Base-by-base conservation (phyloP, 2,797 vertebrate species). In the Galagoides demidoff region DNA sequence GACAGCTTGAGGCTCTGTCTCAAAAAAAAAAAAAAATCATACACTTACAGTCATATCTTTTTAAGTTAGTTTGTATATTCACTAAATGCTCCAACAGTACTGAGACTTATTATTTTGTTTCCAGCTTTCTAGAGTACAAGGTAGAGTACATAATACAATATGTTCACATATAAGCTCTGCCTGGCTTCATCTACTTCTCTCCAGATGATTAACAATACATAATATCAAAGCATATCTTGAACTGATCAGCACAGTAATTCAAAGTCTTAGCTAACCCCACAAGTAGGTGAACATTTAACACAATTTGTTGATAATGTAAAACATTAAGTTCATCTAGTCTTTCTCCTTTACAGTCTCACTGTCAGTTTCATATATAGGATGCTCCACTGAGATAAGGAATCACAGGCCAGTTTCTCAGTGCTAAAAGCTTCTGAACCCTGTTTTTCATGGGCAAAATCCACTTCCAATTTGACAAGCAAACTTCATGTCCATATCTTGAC, bases 381-480 rank as follows among this genome's bases (percentile, higher is more conserved):
- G 84, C 78, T 55, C 52, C 68, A 43, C 7, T 37, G 66, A 94
- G 23, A 85, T 74, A 73, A 92, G 37, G 27, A 95, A 87, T 92
- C 68, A 85, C 23, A 70, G 55, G 59, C 39, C 96, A 81, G 31
- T 95, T 92, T 90, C 88, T 88, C 78, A 85, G 39, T 8, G 25
- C 82, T 45, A 57, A 63, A 49, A 91, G 37, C 31, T 77, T 94
- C 20, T 49, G 70, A n/a, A 83, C 88, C 83, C 3, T 71, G 68
- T 84, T 94, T 92, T 91, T 90, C 95, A 86, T 5, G 25, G 29
- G 64, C 89, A 94, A 96, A 96, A 95, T 78, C 74, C 81, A 90
- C 73, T 95, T 95, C 63, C 68, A 90, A 71, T 52, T 14, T 85
- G 73, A 87, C 79, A 91, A 89, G 68, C 61, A 74, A 91, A 77